These are phyloP conservation scores for Podarcis cretensis DNA, from an alignment of 2,113 vertebrate species.

Conservation along the genomic window DNA sequence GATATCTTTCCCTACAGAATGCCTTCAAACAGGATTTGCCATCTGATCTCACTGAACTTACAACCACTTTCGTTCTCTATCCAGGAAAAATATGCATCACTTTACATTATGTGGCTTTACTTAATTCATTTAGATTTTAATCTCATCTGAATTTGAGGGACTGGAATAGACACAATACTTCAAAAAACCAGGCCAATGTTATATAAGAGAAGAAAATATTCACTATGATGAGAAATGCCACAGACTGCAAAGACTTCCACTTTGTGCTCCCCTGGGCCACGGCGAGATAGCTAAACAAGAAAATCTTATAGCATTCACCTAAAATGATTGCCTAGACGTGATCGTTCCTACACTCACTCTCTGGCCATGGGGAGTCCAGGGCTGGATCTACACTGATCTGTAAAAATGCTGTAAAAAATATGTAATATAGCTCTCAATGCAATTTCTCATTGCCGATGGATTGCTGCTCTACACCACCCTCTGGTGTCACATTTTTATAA, in stretches of 20 bases:
- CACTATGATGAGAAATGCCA: background rate
- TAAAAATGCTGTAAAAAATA: too few species aligned
- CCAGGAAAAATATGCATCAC: background rate
- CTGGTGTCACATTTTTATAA: too few species aligned
- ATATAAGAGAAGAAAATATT: background rate
- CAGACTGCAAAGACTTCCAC: background rate
- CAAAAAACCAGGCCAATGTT: background rate
- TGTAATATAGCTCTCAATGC: too few species aligned
- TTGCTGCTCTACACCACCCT: too few species aligned
- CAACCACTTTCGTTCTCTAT: constrained; percentile 26
- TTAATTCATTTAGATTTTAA: background rate
- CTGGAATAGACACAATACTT: background rate
- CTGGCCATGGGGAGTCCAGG: too few species aligned
- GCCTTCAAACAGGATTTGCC: constrained; percentile 16
- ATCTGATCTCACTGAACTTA: constrained; percentile 19
- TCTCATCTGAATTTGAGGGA: background rate
- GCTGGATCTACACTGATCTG: too few species aligned
- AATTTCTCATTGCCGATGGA: too few species aligned
- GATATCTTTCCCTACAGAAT: constrained; percentile 16
- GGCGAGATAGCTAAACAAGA: background rate
- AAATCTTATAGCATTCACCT: background rate
- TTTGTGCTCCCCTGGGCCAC: background rate
- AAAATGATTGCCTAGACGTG: too few species aligned
- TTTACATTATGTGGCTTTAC: background rate
- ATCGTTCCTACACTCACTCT: too few species aligned